Evolutionary conservation across 2,113 vertebrate species (phyloP).

Genomic region (Capreolus pygargus): DNA sequence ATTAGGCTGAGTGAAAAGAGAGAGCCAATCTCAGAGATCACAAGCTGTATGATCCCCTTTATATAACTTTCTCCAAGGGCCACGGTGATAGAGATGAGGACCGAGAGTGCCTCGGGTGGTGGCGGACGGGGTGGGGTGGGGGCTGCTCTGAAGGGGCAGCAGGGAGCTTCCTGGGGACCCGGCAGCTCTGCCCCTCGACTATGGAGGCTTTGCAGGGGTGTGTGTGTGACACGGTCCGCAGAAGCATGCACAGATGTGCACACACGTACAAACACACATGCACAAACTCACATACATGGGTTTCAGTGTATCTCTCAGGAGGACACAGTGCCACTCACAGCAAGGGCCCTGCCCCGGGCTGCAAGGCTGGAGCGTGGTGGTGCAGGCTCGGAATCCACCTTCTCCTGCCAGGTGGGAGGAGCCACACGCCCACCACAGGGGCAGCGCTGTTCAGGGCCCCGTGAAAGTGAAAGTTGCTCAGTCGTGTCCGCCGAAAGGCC

Average conservation of each 20-base stretch:
- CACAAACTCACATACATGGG: background rate
- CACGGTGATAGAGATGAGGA: background rate
- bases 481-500: background rate
- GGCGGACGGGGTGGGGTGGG: rapidly evolving
- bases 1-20: rapidly evolving
- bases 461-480: background rate
- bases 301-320: background rate
- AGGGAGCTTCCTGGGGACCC: background rate
- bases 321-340: background rate
- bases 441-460: background rate
- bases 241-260: background rate
- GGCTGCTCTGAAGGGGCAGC: rapidly evolving
- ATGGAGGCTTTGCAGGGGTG: background rate
- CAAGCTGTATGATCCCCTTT: background rate
- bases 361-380: background rate
- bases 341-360: background rate
- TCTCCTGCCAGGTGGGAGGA: rapidly evolving
- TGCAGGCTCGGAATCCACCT: background rate
- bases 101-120: rapidly evolving
- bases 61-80: background rate
- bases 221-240: rapidly evolving
- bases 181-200: rapidly evolving
- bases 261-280: rapidly evolving
- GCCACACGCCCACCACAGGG: rapidly evolving
- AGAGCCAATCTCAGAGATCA: too few relatives aligned